A percentile compares a stretch with the other conserved stretches of the same genome.
phyloP scores from a whole-genome alignment of 1,140 invertebrate species.

The Drosophila suzukii region DNA sequence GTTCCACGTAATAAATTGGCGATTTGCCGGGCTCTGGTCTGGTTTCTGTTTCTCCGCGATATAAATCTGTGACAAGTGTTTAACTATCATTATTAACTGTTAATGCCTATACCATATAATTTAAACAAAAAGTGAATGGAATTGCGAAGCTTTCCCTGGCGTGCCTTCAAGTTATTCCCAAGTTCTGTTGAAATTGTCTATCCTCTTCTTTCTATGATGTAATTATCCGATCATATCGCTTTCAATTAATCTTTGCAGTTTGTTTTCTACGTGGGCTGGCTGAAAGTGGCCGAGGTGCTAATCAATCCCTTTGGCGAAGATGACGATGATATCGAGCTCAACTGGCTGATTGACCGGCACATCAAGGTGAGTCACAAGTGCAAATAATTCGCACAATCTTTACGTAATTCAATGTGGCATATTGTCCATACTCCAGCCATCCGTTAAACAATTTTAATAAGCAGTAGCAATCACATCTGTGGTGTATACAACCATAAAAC shows the following conservation, averaged over 20 bases:
- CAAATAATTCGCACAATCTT: neutral
- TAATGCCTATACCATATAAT: conserved; percentile 24
- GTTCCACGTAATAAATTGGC: conserved; percentile 42
- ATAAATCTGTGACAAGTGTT: conserved; percentile 43
- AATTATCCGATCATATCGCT: conserved; percentile 48
- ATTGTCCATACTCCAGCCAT: conserved; percentile 7
- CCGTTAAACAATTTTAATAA: conserved; percentile 14
- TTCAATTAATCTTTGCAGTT: conserved; percentile 88
- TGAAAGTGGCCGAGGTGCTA: conserved; percentile 96
- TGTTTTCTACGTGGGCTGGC: conserved; percentile 98
- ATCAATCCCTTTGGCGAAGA: conserved; percentile 98
- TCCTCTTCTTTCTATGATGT: conserved; percentile 10
- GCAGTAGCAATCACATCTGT: conserved; percentile 8
- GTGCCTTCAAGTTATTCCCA: conserved; percentile 27
- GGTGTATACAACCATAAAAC: conserved; percentile 12
- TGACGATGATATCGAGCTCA: conserved; percentile 96
- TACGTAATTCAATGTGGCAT: conserved; percentile 12
- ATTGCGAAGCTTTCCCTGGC: conserved; percentile 33
- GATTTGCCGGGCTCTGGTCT: conserved; percentile 19
- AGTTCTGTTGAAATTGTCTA: conserved; percentile 35
- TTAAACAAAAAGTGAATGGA: conserved; percentile 58
- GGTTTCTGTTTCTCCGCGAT: conserved; percentile 17
- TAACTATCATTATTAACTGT: conserved; percentile 41
- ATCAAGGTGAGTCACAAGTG: conserved; percentile 88
- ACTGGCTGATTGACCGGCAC: conserved; percentile 95